A percentile compares a stretch with the other conserved stretches of the same genome.
These are phyloP conservation scores for Drosophila kanapiae DNA, from an alignment of 1,140 invertebrate genomes.

Conservation along the genomic window DNA sequence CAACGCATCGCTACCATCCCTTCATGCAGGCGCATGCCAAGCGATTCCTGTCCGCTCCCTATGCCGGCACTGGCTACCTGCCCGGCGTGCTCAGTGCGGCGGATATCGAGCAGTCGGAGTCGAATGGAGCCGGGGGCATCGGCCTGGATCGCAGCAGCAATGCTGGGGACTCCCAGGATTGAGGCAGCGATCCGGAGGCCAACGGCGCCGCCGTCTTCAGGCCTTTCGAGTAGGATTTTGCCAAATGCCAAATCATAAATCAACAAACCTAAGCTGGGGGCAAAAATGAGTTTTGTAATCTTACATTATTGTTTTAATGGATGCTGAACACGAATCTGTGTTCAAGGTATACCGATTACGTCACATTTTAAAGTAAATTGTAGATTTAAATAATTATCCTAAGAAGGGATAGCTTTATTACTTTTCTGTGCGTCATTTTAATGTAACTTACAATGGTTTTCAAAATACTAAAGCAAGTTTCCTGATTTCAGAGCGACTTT, in stretches of 20 bases:
- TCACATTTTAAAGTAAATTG: not conserved
- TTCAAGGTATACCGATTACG: not conserved
- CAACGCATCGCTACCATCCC: constrained; percentile 84
- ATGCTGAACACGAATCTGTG: not conserved
- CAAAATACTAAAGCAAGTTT: not conserved
- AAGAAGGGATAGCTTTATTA: not conserved
- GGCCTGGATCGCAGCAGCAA: constrained; percentile 62
- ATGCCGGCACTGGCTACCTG: constrained; percentile 92
- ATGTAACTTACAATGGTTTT: constrained; percentile 5
- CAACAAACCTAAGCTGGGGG: constrained; percentile 2
- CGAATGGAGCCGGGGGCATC: constrained; percentile 58
- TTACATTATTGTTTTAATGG: too few species aligned
- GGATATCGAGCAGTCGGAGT: constrained; percentile 82
- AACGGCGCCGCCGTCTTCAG: constrained; percentile 60
- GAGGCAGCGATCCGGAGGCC: constrained; percentile 56
- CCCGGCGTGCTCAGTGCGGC: constrained; percentile 91
- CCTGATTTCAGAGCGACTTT: constrained; percentile 5
- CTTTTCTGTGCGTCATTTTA: constrained; percentile 4
- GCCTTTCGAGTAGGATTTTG: constrained; percentile 61
- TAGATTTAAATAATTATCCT: not conserved
- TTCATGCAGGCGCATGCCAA: constrained; percentile 87
- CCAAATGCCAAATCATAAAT: not conserved
- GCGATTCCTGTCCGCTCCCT: constrained; percentile 91
- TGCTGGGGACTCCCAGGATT: constrained; percentile 69
- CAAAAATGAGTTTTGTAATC: not conserved